These are phyloP conservation scores for Pseudachorutes palmiensis DNA, from an alignment of 1,140 invertebrate genomes.

Conservation along the genomic window DNA sequence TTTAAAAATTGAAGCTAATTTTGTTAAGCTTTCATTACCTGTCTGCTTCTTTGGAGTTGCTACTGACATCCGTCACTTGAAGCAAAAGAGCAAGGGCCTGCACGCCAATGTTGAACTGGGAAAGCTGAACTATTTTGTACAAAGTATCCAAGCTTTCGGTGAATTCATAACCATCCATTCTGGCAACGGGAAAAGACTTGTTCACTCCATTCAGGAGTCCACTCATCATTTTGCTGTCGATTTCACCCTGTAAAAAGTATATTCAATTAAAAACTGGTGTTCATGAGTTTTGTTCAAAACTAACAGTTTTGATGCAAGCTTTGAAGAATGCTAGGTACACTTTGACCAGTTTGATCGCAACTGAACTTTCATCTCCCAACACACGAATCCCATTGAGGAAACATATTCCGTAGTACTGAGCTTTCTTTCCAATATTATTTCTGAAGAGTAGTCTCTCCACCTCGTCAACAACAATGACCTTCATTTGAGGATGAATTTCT, in stretches of 20 bases:
- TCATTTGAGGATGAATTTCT: constrained; percentile 86
- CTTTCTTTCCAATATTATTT: constrained; percentile 66
- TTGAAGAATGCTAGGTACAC: constrained; percentile 97
- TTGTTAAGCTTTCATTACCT: constrained; percentile 43
- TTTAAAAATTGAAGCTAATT: constrained; percentile 4
- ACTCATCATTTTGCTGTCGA: constrained; percentile 85
- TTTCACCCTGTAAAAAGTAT: constrained; percentile 73
- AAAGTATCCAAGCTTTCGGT: constrained; percentile 69
- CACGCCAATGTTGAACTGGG: constrained; percentile 70
- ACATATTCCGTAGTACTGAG: constrained; percentile 90
- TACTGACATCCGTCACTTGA: constrained; percentile 61
- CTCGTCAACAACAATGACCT: constrained; percentile 72
- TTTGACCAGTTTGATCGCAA: constrained; percentile 72
- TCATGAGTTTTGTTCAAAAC: too few species aligned
- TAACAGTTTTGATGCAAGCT: constrained; percentile 69
- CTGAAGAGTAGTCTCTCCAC: constrained; percentile 83
- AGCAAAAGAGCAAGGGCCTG: constrained; percentile 79
- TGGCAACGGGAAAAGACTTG: constrained; percentile 71
- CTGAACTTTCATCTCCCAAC: constrained; percentile 57
- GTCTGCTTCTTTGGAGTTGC: constrained; percentile 45
- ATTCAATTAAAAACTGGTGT: too few species aligned
- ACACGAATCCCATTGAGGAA: constrained; percentile 76
- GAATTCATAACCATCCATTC: constrained; percentile 49
- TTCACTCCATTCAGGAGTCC: constrained; percentile 81
- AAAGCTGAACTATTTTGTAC: constrained; percentile 79